A percentile compares a stretch with the other conserved stretches of the same genome.
Evolutionary conservation across 2,113 vertebrate species (phyloP).

Genomic region (Noturus placidus): DNA sequence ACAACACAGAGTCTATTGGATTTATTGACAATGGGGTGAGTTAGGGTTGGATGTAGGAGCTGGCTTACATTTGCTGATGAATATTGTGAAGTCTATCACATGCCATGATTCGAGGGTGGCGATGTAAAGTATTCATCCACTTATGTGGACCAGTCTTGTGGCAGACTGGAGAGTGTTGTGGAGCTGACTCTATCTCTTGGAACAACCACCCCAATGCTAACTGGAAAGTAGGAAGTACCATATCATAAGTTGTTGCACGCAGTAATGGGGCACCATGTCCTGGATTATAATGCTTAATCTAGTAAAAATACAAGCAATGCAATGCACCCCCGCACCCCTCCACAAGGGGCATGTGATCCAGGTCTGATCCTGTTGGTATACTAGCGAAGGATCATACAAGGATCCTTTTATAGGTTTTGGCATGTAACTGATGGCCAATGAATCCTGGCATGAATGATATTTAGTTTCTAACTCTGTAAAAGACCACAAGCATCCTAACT

Average conservation of each 20-base stretch:
- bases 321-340: background rate
- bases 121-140: background rate
- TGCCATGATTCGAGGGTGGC: background rate
- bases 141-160: background rate
- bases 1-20: background rate
- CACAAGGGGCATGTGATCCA: background rate
- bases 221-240: background rate
- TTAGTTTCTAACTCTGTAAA: background rate
- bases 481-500: background rate
- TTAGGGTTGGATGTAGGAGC: background rate
- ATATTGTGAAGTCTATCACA: background rate
- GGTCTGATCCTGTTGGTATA: background rate
- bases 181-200: background rate
- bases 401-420: too few species aligned
- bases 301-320: background rate
- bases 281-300: background rate
- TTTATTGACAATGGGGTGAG: background rate
- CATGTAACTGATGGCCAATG: background rate
- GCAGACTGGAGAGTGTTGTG: background rate
- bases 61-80: background rate
- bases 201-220: background rate
- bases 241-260: background rate
- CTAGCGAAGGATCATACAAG: background rate
- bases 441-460: background rate
- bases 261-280: background rate